These are phyloP conservation scores for Tinamus guttatus DNA, from an alignment of 2,113 vertebrate genomes.

Conservation along the genomic window DNA sequence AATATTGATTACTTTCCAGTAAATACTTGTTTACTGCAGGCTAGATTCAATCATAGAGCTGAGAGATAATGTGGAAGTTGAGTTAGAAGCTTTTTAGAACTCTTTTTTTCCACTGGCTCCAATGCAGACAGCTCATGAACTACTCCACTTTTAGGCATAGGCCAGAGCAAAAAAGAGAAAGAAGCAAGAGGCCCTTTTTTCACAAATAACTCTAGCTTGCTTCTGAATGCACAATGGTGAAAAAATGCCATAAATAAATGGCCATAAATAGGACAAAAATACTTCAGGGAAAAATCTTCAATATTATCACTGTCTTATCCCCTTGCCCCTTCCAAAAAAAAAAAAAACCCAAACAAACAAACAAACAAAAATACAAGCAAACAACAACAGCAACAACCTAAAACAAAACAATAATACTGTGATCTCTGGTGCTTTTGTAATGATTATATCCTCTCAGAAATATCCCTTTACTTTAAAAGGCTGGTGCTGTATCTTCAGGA, in stretches of 20 bases:
- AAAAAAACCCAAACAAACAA: not conserved
- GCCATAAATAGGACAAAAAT: not conserved
- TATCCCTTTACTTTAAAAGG: not conserved
- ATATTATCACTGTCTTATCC: not conserved
- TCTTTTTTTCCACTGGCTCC: not conserved
- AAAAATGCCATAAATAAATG: not conserved
- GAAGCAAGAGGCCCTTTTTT: not conserved
- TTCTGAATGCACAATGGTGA: not conserved
- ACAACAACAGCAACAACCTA: no score
- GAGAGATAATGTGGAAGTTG: not conserved
- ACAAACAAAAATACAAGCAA: not conserved
- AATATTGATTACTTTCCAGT: constrained; percentile 29
- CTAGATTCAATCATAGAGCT: not conserved
- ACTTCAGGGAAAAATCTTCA: not conserved
- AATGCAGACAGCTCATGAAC: not conserved
- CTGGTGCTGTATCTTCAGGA: not conserved
- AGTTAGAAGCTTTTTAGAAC: not conserved
- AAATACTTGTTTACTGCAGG: not conserved
- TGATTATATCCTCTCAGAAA: not conserved
- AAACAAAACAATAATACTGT: not conserved
- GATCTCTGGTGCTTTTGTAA: not conserved
- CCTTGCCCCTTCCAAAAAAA: not conserved
- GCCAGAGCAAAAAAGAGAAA: not conserved
- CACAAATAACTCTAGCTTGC: not conserved
- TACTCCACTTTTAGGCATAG: not conserved